Evolutionary conservation across 2,113 vertebrate species (phyloP), one percentile per base, ranked within the genome.

Genomic region (Puntigrus tetrazona): DNA sequence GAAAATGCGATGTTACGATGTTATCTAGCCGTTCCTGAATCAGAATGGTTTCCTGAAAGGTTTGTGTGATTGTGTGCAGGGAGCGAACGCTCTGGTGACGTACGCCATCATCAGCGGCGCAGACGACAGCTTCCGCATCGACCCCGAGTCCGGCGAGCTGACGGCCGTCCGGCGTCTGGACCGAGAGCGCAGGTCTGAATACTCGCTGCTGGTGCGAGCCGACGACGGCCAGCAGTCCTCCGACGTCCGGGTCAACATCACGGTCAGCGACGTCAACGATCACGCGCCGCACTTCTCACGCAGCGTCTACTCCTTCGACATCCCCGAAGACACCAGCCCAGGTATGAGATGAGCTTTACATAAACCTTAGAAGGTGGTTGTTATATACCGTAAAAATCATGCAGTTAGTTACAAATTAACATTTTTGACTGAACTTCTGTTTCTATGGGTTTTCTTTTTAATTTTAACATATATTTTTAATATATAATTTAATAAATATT

Each of bases 41-140:
- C n/a, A n/a, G n/a, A n/a, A n/a, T n/a, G n/a, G n/a, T 50, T 7
- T 50, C 16, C 47, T 50, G 16, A 50, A 50, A 22, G 4, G 70
- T 31, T 16, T 70, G 80, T 59, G 18, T 70, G 25, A 20, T 38
- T 1, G 84, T n/a, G 38, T 67, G 10, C 85, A 98, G 98, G 98
- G 98, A 85, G 96, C 97, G 18, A 99, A 99, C 27, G 98, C 98
- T 47, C 93, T 99, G 0, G 97, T 99, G 81, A 99, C 98, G 0
- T 99, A 99, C 87, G 95, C 97, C 7, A 99, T 99, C 87, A 96
- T 99, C 90, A 99, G 97, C 0, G 98, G 97, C 1, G 97, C 98
- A 0, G 98, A 99, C 13, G 97, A 98, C 85, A 99, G 97, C 84
- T 99, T 99, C 88, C 95, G 96, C 5, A 93, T 99, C 0, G 97